Base-by-base conservation (phyloP, 2,888 invertebrate genomes). In the Coleophora flavipennella region DNA sequence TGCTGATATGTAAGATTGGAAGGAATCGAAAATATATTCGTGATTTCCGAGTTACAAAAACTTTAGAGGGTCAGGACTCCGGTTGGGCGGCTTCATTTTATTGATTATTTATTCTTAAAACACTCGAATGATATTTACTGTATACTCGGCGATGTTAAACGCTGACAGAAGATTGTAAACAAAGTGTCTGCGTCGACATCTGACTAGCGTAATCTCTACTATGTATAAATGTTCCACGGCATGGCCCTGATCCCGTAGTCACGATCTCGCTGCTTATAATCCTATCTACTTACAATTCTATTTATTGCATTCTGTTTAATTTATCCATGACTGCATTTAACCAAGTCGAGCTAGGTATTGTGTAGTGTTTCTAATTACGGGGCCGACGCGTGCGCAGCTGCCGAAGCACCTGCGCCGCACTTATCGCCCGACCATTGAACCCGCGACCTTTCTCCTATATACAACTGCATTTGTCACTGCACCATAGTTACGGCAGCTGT, bases 391-490 rank as follows among this genome's bases (percentile, higher is more conserved):
- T 51, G 51, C 35, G 48, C 68, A 66, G 63, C 62, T 68, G 65
- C 49, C 50, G 33, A 43, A 44, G 51, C 67, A 67, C 65, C 69
- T 67, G 67, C 20, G 6, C 57, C 29, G 29, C 45, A 46, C 54
- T 57, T 66, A 64, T 63, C 55, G 55, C 38, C 40, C 52, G 65
- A 59, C 55, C 63, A 55, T 48, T 67, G 71, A 67, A 64, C 72
- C 55, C 55, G 38, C 61, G 59, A 67, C 67, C 71, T 72, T 66
- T 64, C 46, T 50, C 43, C 25, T 53, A 52, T 49, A 43, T 46
- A 46, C 46, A 49, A 46, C 42, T 49, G 40, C 52, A 45, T 48
- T 48, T 55, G 51, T 53, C 51, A 52, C 53, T 51, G 50, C 44
- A 41, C 44, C 44, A 32, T 20, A 34, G 39, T 35, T 42, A 43